Percentiles rank a stretch among this genome's conserved stretches.
These are phyloP conservation scores for Balaeniceps rex DNA, from an alignment of 2,113 vertebrate genomes.

Conservation along the genomic window DNA sequence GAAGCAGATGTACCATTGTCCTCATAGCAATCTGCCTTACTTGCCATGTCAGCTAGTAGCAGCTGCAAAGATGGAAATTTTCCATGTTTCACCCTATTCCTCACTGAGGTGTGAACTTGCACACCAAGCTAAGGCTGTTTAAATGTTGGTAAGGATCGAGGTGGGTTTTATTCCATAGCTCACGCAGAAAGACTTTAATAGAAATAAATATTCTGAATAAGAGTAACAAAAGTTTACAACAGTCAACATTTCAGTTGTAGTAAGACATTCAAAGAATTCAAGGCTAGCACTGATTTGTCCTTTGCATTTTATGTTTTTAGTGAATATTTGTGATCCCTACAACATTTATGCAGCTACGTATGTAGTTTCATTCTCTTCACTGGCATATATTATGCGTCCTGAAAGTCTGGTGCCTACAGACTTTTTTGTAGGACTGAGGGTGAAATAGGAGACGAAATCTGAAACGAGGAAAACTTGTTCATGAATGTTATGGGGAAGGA, in stretches of 20 bases:
- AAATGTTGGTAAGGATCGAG: not conserved
- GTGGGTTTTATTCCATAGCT: not conserved
- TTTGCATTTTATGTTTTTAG: not conserved
- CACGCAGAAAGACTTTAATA: not conserved
- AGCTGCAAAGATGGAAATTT: slow-evolving; percentile 40
- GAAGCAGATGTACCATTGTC: slow-evolving; percentile 23
- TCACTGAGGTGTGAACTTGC: not conserved
- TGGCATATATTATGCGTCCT: not conserved
- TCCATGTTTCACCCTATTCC: not conserved
- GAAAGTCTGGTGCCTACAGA: not conserved
- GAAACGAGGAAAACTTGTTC: not conserved
- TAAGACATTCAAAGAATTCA: not conserved
- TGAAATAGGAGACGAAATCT: not conserved
- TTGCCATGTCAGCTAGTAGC: slow-evolving; percentile 1
- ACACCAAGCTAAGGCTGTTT: not conserved
- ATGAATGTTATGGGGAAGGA: not conserved
- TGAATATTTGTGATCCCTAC: not conserved
- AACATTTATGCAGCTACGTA: not conserved
- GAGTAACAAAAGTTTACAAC: not conserved
- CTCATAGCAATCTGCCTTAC: not conserved
- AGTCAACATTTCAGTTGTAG: not conserved
- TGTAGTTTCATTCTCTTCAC: not conserved
- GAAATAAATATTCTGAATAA: not conserved
- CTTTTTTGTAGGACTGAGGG: not conserved
- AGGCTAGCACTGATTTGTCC: not conserved